Conservation (phyloP, 2,888 invertebrate species). For the Glaucopsyche alexis region DNA sequence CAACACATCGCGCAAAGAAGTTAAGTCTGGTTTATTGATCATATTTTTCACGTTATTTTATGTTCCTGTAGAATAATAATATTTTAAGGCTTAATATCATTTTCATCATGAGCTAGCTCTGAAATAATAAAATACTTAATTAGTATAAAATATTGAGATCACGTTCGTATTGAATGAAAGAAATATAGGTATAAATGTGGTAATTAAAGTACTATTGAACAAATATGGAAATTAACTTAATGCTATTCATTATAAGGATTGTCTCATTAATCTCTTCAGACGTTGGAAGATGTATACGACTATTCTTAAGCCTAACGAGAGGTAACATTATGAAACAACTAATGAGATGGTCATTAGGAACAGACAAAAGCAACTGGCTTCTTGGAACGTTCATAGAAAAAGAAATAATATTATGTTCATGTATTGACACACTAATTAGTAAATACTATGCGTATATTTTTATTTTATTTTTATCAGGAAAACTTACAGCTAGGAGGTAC, state of each 20-base stretch:
- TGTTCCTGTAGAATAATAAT: not conserved
- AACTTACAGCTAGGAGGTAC: too few species aligned
- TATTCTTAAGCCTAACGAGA: constrained; percentile 15
- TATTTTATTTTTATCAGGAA: too few species aligned
- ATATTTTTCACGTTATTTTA: not conserved
- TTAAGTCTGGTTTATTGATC: not conserved
- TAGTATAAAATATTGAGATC: too few species aligned
- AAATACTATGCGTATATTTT: too few species aligned
- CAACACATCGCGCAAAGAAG: not conserved
- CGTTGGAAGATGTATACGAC: not conserved
- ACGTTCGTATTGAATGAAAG: too few species aligned
- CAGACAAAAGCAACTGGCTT: constrained; percentile 1
- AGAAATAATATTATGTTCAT: not conserved
- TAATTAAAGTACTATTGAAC: too few species aligned
- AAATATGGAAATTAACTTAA: not conserved
- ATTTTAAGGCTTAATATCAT: not conserved
- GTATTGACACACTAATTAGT: not conserved
- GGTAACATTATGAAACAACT: constrained; percentile 10
- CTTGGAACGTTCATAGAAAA: not conserved
- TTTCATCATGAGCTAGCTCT: not conserved
- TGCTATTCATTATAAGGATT: not conserved
- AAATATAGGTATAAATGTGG: too few species aligned
- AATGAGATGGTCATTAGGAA: constrained; percentile 5
- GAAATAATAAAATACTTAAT: not conserved
- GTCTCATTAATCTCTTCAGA: not conserved